Evolutionary conservation across 2,797 vertebrate species (phyloP).

Genomic region (Trichosurus vulpecula): DNA sequence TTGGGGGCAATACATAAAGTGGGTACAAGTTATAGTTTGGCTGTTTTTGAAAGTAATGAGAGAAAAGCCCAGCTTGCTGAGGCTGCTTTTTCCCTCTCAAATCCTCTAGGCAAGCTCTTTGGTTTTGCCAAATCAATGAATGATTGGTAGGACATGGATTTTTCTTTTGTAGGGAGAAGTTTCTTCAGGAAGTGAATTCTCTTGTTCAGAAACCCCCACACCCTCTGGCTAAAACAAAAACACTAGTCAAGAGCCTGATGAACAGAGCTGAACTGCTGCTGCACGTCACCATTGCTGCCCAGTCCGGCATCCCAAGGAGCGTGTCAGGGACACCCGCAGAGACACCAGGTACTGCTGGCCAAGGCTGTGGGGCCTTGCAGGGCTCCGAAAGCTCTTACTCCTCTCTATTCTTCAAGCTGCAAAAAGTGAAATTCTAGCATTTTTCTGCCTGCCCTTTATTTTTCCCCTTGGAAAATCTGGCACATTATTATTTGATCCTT

Average conservation of each 20-base stretch:
- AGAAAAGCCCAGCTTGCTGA: background rate
- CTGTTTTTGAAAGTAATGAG: background rate
- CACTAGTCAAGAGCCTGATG: constrained; percentile 96
- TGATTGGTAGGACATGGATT: constrained; percentile 36
- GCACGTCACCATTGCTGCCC: constrained; percentile 97
- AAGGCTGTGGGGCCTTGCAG: background rate
- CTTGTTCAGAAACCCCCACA: constrained; percentile 88
- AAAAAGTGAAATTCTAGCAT: background rate
- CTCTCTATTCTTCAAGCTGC: background rate
- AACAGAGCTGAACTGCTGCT: constrained; percentile 96
- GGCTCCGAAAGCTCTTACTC: background rate
- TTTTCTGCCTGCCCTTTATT: constrained; percentile 15
- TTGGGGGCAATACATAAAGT: constrained; percentile 17
- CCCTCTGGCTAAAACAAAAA: constrained; percentile 94
- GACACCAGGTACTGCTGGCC: constrained; percentile 87
- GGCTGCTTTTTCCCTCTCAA: constrained; percentile 11
- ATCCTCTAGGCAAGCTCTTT: background rate
- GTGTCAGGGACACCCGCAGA: constrained; percentile 93
- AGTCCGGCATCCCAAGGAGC: constrained; percentile 91
- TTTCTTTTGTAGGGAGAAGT: constrained; percentile 91
- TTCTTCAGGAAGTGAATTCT: constrained; percentile 96
- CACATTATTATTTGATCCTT: background rate
- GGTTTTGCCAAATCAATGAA: constrained; percentile 31
- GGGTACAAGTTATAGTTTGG: background rate
- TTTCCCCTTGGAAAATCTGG: constrained; percentile 28